These are phyloP conservation scores for Pantherophis guttatus DNA, from an alignment of 2,113 vertebrate genomes.

Conservation along the genomic window DNA sequence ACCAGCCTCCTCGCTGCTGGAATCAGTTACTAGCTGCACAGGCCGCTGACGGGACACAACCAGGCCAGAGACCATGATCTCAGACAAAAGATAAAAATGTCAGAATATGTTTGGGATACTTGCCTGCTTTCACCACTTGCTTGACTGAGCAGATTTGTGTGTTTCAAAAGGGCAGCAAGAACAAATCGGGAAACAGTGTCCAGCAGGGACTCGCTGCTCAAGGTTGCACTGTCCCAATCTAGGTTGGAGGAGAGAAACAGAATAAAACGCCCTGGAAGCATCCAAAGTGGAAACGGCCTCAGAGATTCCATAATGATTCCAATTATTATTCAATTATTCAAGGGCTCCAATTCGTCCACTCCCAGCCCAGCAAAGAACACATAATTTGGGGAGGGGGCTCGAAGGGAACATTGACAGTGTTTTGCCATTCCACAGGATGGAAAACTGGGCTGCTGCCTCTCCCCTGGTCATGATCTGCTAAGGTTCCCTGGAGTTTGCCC, in stretches of 20 bases:
- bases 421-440: neutral
- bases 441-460: neutral
- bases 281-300: constrained; percentile 17
- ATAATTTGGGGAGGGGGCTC: neutral
- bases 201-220: constrained; percentile 89
- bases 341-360: neutral
- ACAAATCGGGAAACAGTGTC: constrained; percentile 95
- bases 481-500: neutral
- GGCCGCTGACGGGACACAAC: too few species aligned
- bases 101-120: constrained; percentile 53
- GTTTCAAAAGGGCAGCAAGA: constrained; percentile 91
- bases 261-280: constrained; percentile 36
- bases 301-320: neutral
- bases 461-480: neutral
- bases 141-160: constrained; percentile 85
- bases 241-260: constrained; percentile 42
- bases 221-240: constrained; percentile 96
- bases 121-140: constrained; percentile 92
- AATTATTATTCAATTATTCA: neutral
- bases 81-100: neutral
- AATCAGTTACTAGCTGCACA: too few species aligned
- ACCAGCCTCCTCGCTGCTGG: too few species aligned
- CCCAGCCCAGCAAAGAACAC: neutral
- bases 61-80: constrained; percentile 22
- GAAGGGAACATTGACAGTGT: neutral